A percentile compares a stretch with the other conserved stretches of the same genome.
These are phyloP conservation scores for Philopotamus ludificatus DNA, from an alignment of 1,140 invertebrate species.

Conservation along the genomic window DNA sequence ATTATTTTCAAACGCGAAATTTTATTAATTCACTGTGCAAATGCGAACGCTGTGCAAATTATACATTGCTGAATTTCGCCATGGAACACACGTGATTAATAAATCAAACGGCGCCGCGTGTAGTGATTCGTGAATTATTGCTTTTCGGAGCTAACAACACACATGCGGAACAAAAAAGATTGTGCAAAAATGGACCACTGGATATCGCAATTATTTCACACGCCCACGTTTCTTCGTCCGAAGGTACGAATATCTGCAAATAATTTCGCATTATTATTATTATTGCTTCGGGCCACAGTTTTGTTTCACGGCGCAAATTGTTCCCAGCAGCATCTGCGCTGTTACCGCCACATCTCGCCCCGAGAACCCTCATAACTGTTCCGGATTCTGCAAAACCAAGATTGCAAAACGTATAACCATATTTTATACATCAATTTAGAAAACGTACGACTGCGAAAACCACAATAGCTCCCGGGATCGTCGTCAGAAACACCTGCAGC, in stretches of 20 bases:
- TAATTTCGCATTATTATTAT: not conserved
- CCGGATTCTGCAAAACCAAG: slow-evolving; percentile 5
- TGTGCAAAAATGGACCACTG: slow-evolving; percentile 36
- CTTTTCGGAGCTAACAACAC: slow-evolving; percentile 9
- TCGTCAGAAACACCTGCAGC: slow-evolving; percentile 45
- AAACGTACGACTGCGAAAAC: slow-evolving; percentile 5
- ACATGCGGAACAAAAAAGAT: slow-evolving; percentile 16
- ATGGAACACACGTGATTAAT: not conserved
- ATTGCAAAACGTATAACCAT: slow-evolving; percentile 19
- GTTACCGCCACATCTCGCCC: not conserved
- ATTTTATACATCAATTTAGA: slow-evolving; percentile 34
- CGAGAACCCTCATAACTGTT: not conserved
- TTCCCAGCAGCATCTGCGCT: not conserved
- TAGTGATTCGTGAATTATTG: slow-evolving; percentile 7
- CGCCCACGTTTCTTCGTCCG: slow-evolving; percentile 36
- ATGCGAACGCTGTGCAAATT: too few species aligned
- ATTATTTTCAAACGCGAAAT: too few species aligned
- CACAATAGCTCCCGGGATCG: slow-evolving; percentile 40
- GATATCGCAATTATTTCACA: slow-evolving; percentile 40
- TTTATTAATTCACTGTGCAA: too few species aligned
- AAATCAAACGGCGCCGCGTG: slow-evolving; percentile 6
- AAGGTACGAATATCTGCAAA: slow-evolving; percentile 26
- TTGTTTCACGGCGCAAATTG: not conserved
- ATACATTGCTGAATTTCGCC: not conserved
- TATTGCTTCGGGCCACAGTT: not conserved